Evolutionary conservation across 2,888 invertebrate genomes (phyloP), one percentile per base, ranked within the genome.

Genomic region (Microplitis deprimator): DNA sequence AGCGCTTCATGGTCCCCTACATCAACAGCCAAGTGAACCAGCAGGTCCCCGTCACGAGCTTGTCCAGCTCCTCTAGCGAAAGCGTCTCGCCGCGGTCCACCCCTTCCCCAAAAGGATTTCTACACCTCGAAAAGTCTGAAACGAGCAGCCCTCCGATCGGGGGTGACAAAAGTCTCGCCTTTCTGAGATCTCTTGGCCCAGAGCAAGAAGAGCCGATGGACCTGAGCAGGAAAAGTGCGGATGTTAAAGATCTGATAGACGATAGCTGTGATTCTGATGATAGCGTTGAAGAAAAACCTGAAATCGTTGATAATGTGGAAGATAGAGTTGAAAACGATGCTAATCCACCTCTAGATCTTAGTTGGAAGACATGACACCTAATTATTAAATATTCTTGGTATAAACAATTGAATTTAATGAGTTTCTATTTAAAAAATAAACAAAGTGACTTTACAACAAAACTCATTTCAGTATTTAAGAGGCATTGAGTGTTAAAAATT

Each of bases 201-300:
- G 89, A 92, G 6, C 95, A 95, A 87, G 95, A 95, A 80, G 94
- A 94, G 85, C 96, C 96, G 2, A 96, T 96, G 89, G 96, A 96
- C 86, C 90, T 96, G 81, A 95, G 95, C 73, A 94, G 95, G 90
- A 95, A 94, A 85, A 92, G 93, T 0, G 5, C 16, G 5, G 64
- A 59, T 13, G 38, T 61, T 5, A 72, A 67, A 5, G 79, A 68
- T 3, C 70, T 70, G 5, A 72, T 72, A 16, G 70, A 72, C 20
- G 79, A 73, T 20, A 60, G 59, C 13, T 38, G 62, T 10, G 67
- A 69, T 38, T 76, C 69, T 29, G 76, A 78, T 7, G 82, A 80
- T 13, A 71, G 74, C 68, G 74, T 78, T 59, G 81, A 77, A 7
- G 76, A 75, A 38, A 75, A 61, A 7, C 64, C 77, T 10, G 80